These are phyloP conservation scores for Phortica variegata DNA, from an alignment of 1,140 invertebrate species.

Conservation along the genomic window DNA sequence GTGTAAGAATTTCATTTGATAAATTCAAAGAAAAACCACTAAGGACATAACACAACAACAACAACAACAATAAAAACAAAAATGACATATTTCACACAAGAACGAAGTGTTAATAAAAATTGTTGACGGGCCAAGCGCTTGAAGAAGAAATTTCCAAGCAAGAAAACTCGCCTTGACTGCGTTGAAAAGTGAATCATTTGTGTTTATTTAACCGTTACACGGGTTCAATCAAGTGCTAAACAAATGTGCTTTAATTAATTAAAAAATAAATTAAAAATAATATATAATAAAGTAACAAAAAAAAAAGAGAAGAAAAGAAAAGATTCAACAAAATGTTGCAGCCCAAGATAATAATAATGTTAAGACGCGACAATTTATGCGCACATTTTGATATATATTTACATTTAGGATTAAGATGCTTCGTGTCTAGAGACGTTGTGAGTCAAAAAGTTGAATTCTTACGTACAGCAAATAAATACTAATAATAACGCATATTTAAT, in stretches of 20 bases:
- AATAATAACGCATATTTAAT: too few species aligned
- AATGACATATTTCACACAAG: slow-evolving; percentile 19
- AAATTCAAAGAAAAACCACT: background rate
- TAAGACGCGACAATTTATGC: slow-evolving; percentile 21
- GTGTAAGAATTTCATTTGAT: too few species aligned
- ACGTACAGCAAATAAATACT: slow-evolving; percentile 3
- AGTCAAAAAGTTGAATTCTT: slow-evolving; percentile 19
- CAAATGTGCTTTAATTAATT: slow-evolving; percentile 26
- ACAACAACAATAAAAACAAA: slow-evolving; percentile 8
- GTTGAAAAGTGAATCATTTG: too few species aligned
- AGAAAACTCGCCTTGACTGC: too few species aligned
- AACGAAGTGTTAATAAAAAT: slow-evolving; percentile 27
- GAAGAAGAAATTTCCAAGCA: background rate
- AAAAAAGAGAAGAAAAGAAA: too few species aligned
- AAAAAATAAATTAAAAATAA: slow-evolving; percentile 22
- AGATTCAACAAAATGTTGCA: slow-evolving; percentile 25
- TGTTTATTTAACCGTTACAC: too few species aligned
- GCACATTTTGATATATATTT: slow-evolving; percentile 42
- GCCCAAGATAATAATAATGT: slow-evolving; percentile 5
- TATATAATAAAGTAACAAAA: slow-evolving; percentile 13
- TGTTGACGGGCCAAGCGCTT: too few species aligned
- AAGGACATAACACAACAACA: slow-evolving; percentile 13
- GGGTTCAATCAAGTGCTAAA: slow-evolving; percentile 7
- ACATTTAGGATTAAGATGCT: slow-evolving; percentile 49
- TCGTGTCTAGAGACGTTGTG: slow-evolving; percentile 53